These are phyloP conservation scores for Zygogramma bicolorata DNA, from an alignment of 2,888 invertebrate genomes.

Conservation along the genomic window DNA sequence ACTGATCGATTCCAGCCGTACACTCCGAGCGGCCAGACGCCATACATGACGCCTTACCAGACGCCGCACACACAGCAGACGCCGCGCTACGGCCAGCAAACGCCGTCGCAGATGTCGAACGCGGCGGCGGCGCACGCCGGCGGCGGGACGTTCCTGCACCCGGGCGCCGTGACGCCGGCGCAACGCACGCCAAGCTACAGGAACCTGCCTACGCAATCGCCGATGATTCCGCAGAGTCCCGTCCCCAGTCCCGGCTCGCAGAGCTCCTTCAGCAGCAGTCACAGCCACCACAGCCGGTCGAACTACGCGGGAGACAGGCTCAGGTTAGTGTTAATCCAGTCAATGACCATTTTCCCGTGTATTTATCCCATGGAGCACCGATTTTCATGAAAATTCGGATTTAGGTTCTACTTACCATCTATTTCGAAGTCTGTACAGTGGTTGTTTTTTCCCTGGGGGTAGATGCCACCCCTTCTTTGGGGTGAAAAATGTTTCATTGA, in stretches of 20 bases:
- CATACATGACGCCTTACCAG: constrained; percentile 92
- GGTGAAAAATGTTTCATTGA: too few species aligned
- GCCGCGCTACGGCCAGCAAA: constrained; percentile 73
- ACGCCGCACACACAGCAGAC: constrained; percentile 78
- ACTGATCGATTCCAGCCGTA: constrained; percentile 74
- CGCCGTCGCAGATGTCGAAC: constrained; percentile 62
- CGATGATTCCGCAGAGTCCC: constrained; percentile 57
- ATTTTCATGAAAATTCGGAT: too few species aligned
- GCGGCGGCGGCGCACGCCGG: constrained; percentile 59
- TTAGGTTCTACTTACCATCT: too few species aligned
- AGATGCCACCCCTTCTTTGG: too few species aligned
- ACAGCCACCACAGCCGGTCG: constrained; percentile 49
- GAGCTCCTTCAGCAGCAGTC: constrained; percentile 49
- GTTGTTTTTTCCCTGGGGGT: too few species aligned
- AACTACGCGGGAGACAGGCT: constrained; percentile 38
- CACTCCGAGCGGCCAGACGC: constrained; percentile 92
- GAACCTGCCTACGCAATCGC: constrained; percentile 57
- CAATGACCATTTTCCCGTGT: too few species aligned
- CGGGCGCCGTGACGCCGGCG: constrained; percentile 69
- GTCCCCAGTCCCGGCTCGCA: constrained; percentile 59
- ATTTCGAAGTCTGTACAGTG: too few species aligned
- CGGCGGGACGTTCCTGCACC: constrained; percentile 72
- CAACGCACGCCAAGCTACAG: constrained; percentile 67
- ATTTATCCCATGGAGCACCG: too few species aligned
- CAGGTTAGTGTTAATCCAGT: too few species aligned